These are phyloP conservation scores for Gallirallus australis DNA, from an alignment of 2,797 vertebrate species.

Conservation along the genomic window DNA sequence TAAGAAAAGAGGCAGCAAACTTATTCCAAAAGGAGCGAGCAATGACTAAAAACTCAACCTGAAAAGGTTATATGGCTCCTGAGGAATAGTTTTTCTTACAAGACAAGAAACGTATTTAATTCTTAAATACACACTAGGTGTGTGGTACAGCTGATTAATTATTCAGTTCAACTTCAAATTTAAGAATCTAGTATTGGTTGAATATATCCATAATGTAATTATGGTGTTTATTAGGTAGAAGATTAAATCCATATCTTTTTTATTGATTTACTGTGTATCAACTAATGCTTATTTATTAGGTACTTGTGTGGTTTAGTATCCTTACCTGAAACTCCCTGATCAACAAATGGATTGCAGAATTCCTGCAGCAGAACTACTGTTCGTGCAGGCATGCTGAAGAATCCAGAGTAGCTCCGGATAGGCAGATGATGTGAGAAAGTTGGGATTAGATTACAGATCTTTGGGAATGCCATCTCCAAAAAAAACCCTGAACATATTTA, in stretches of 20 bases:
- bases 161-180: background rate
- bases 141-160: background rate
- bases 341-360: conserved; percentile 85
- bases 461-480: conserved; percentile 77
- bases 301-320: background rate
- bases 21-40: background rate
- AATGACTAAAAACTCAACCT: background rate
- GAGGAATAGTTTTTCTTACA: background rate
- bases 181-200: background rate
- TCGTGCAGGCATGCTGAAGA: conserved; percentile 78
- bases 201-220: background rate
- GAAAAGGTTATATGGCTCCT: background rate
- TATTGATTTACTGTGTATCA: background rate
- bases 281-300: background rate
- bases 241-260: background rate
- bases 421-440: conserved; percentile 82
- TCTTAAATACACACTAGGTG: background rate
- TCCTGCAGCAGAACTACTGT: conserved; percentile 84
- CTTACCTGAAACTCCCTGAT: conserved; percentile 75
- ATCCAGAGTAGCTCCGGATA: conserved; percentile 86
- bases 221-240: background rate
- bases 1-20: background rate
- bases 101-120: background rate
- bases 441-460: conserved; percentile 60
- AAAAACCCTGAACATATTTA: conserved; percentile 75